phyloP scores from a whole-genome alignment of 2,113 vertebrate genomes.

The Lepisosteus osseus region DNA sequence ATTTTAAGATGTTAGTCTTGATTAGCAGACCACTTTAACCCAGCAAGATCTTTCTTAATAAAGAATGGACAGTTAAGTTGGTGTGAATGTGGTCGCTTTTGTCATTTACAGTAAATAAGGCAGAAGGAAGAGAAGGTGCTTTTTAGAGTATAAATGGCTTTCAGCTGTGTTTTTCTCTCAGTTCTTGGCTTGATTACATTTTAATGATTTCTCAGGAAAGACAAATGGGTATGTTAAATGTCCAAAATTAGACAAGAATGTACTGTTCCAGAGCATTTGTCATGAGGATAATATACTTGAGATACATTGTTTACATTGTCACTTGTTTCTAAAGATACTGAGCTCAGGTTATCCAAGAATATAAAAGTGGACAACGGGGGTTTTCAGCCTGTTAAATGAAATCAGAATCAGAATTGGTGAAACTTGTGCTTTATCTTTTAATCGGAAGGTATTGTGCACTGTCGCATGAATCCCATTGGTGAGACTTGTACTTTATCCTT shows the following conservation, averaged over 20 bases:
- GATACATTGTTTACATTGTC: conserved; percentile 57
- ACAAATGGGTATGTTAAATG: conserved; percentile 72
- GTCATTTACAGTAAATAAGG: conserved; percentile 43
- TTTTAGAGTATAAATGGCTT: conserved; percentile 27
- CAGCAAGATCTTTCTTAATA: no score
- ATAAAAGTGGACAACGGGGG: not conserved
- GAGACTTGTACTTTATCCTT: no score
- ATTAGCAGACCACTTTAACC: no score
- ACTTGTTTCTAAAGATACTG: conserved; percentile 35
- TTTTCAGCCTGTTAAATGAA: not conserved
- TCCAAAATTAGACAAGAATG: conserved; percentile 67
- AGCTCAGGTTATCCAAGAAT: conserved; percentile 26
- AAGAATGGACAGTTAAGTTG: not conserved
- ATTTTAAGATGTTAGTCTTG: no score
- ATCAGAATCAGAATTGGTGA: not conserved
- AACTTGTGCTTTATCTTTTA: no score
- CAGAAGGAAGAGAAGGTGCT: conserved; percentile 31
- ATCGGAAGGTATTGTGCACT: no score
- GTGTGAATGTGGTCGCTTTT: conserved; percentile 18
- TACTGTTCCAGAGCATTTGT: conserved; percentile 59
- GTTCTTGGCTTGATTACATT: conserved; percentile 67
- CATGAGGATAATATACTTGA: conserved; percentile 63
- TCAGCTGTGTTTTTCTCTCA: conserved; percentile 32
- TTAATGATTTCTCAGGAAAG: conserved; percentile 76
- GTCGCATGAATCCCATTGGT: no score